Evolutionary conservation across 2,888 invertebrate genomes (phyloP), one percentile per base, ranked within the genome.

Genomic region (Latrodectus hesperus): DNA sequence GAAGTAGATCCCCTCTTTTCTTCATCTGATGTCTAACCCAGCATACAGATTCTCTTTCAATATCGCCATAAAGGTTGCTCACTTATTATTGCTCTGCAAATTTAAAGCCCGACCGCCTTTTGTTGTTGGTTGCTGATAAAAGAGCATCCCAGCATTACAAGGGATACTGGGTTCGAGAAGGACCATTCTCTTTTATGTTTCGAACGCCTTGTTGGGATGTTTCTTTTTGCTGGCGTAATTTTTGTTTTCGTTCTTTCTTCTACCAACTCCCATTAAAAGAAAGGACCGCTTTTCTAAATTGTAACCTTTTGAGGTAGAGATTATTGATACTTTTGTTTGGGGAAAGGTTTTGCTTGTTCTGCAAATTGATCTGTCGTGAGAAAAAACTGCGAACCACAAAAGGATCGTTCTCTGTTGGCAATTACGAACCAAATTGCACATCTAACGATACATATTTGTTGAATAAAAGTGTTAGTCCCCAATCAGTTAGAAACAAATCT

Each of bases 301-400:
- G 79, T 53, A 51, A 67, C 12, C 53, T 38, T 74, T 67, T 65
- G 73, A 81, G 73, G 81, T 16, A 49, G 76, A 67, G 65, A 64
- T 65, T 52, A 70, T 82, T 82, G 75, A 70, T 75, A 55, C 60
- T 60, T 74, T 82, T 82, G 70, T 75, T 52, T 12, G 38, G 81
- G 53, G 73, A 75, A 60, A 75, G 74, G 74, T 73, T 17, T 53
- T 52, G 22, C 12, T 68, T 55, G 74, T 68, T 81, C 75, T 22
- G 60, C 55, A 82, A 75, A 82, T 82, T 82, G 82, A 82, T 75
- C 75, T 75, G 75, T 82, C 82, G 74, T 82, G 82, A 65, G 81
- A 81, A 65, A 81, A 71, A 55, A 53, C 55, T 22, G 9, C 53
- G 67, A 68, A 68, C 68, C 12, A 68, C 10, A 22, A 38, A 26